Conservation (phyloP, 2,888 invertebrate species). For the Heliothis peltigera region DNA sequence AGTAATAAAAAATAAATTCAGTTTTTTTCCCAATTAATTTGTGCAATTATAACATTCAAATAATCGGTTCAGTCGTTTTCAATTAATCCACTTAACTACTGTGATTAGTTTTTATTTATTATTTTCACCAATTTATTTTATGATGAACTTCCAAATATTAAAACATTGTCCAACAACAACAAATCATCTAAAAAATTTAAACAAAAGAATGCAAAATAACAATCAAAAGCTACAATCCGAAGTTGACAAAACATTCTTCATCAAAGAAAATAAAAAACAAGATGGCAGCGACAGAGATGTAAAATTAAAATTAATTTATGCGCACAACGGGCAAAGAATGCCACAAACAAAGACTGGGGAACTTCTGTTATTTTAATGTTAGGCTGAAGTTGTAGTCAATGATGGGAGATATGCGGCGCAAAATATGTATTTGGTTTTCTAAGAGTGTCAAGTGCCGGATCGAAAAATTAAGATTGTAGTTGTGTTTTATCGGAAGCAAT, state of each 20-base stretch:
- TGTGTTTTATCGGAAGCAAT: too few species aligned
- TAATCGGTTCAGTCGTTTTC: too few species aligned
- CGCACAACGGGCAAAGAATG: conserved; percentile 76
- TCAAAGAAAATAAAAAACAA: conserved; percentile 60
- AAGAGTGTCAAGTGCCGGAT: too few species aligned
- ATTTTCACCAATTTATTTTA: too few species aligned
- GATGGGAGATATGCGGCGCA: conserved; percentile 1
- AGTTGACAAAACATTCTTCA: conserved; percentile 71
- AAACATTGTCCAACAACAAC: conserved; percentile 2
- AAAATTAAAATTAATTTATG: conserved; percentile 79
- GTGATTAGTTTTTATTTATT: neutral
- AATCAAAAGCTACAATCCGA: conserved; percentile 53
- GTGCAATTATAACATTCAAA: too few species aligned
- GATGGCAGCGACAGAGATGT: conserved; percentile 62
- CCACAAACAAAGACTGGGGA: conserved; percentile 75
- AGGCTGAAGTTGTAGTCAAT: conserved; percentile 14
- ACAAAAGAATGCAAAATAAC: conserved; percentile 52
- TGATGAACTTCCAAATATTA: neutral
- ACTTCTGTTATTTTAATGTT: conserved; percentile 69
- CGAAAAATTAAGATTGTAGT: too few species aligned
- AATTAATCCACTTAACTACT: too few species aligned
- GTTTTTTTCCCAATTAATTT: too few species aligned
- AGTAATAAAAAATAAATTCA: too few species aligned
- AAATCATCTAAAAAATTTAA: conserved; percentile 30
- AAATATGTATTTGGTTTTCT: conserved; percentile 4